Percentiles rank a stretch among this genome's conserved stretches.
phyloP scores from a whole-genome alignment of 2,888 invertebrate genomes.

The Drepana falcataria region DNA sequence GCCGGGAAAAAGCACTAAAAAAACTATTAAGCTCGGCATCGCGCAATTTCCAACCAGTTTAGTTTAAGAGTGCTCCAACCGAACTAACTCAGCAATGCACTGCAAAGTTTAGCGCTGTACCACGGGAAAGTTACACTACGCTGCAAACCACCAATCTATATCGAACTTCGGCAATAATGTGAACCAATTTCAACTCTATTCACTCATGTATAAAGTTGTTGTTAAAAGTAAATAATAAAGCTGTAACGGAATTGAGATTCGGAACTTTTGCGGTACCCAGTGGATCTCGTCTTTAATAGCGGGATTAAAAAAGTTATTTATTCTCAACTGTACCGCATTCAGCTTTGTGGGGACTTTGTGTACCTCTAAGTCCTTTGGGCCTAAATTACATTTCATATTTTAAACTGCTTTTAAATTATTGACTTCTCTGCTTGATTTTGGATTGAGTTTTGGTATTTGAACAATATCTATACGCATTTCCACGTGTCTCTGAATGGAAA shows the following conservation, averaged over 20 bases:
- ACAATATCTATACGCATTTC: too few species aligned
- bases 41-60: slow-evolving; percentile 48
- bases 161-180: slow-evolving; percentile 42
- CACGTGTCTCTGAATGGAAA: too few species aligned
- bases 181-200: slow-evolving; percentile 43
- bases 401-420: not conserved
- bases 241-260: slow-evolving; percentile 15
- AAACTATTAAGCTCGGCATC: slow-evolving; percentile 39
- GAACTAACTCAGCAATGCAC: slow-evolving; percentile 41
- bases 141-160: slow-evolving; percentile 52
- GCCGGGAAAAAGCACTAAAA: slow-evolving; percentile 12
- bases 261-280: slow-evolving; percentile 18
- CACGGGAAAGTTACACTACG: slow-evolving; percentile 27
- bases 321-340: not conserved
- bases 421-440: not conserved
- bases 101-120: slow-evolving; percentile 36
- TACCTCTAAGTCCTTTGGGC: not conserved
- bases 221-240: slow-evolving; percentile 15
- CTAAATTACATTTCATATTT: not conserved
- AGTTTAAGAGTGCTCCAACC: slow-evolving; percentile 42
- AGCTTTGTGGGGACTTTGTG: not conserved
- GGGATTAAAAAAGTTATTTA: slow-evolving; percentile 32
- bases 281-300: slow-evolving; percentile 30
- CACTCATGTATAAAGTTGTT: slow-evolving; percentile 25
- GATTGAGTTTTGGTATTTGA: not conserved